Evolutionary conservation across 2,113 vertebrate species (phyloP), one percentile per base, ranked within the genome.

Genomic region (Pica pica): DNA sequence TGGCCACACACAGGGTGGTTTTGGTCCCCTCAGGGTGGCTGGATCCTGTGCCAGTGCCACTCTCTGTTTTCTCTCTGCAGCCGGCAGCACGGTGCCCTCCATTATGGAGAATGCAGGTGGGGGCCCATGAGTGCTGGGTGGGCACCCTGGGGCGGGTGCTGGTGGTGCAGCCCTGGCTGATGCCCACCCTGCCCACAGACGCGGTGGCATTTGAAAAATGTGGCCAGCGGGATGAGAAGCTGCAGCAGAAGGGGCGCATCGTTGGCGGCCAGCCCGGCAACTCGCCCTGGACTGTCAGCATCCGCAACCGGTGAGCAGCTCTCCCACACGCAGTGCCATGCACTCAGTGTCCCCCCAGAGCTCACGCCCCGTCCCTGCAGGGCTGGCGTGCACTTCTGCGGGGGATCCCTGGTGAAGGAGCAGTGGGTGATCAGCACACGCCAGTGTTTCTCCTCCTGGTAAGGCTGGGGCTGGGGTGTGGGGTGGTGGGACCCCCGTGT

Each of bases 371-470:
- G 23, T 70, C 95, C 44, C 47, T 60, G 8, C 97, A 99, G 99
- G 95, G 98, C 98, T 18, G 99, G 99, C 17, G 94, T 98, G 75
- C 99, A 99, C 97, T 99, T 99, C 98, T 99, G 99, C 7, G 99
- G 99, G 33, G 99, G 99, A 3, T 98, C 99, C 46, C 95, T 99
- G 91, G 99, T 99, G 87, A 98, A 98, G 91, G 97, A 98, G 91
- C 98, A 98, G 97, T 99, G 99, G 99, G 98, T 99, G 89, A 98
- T 99, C 98, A 99, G 99, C 93, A 99, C 99, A 9, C 99, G 98
- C 69, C 99, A 99, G 94, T 99, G 99, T 86, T 99, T 99, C 97
- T 98, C 98, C 39, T 99, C 99, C 85, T 99, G 99, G 99, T 99
- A 97, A 98, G 93, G 35, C 68, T 2, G 7, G 42, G 77, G 55